phyloP scores from a whole-genome alignment of 2,797 vertebrate genomes.

The Mus caroli region DNA sequence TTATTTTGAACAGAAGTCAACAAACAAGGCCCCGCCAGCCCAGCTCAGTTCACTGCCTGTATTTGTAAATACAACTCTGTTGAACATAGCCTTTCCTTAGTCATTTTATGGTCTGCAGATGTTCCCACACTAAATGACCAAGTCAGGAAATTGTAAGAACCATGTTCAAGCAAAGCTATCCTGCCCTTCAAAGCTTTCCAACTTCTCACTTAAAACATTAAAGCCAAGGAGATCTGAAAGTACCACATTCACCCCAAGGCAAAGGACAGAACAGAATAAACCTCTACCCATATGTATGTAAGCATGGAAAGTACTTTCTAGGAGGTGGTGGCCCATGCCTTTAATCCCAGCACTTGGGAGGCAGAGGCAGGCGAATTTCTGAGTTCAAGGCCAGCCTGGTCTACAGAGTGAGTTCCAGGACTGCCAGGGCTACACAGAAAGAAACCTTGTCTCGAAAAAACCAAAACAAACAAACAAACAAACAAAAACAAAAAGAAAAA shows the following conservation, averaged over 20 bases:
- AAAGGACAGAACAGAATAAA: background rate
- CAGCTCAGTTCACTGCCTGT: background rate
- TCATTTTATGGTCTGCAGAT: background rate
- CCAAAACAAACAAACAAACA: too few relatives aligned
- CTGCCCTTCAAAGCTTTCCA: background rate
- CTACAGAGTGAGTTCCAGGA: too few relatives aligned
- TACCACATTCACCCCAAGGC: background rate
- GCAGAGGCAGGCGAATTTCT: too few relatives aligned
- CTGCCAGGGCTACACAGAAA: too few relatives aligned
- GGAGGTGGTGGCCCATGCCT: too few relatives aligned
- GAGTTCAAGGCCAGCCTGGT: too few relatives aligned
- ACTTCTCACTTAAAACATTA: background rate
- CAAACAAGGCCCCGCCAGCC: background rate
- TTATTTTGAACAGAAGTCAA: background rate
- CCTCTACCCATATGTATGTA: background rate
- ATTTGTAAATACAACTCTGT: slow-evolving; percentile 17
- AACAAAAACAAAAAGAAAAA: too few relatives aligned
- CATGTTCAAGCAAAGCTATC: background rate
- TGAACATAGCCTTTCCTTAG: background rate
- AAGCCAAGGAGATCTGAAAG: background rate
- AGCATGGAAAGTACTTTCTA: background rate
- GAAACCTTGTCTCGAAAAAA: too few relatives aligned
- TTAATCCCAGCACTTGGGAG: too few relatives aligned
- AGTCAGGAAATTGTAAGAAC: background rate
- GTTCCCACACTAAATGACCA: background rate